Base-by-base conservation (phyloP, 2,797 vertebrate species). In the Sitta carolinensis region DNA sequence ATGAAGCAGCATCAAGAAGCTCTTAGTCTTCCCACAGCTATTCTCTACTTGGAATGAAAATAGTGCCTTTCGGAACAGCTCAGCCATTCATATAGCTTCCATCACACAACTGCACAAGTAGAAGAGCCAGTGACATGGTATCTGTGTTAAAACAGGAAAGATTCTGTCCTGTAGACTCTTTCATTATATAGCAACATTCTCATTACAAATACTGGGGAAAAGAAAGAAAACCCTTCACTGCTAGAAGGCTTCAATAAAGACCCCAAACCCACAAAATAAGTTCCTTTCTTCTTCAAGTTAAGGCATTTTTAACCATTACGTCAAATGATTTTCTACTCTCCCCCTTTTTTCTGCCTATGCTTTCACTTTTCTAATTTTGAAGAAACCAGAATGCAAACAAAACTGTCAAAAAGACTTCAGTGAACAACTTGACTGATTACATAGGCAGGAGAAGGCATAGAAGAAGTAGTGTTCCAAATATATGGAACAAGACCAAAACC, bases 121-220 rank as follows among this genome's bases (percentile, higher is more conserved):
- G 84, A 87, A 63, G 69, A 95, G 68, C 58, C 70, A 93, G 52
- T 95, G 90, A 88, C 92, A 88, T 12, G 52, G 73, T 77, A 87
- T 84, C 89, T 83, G 58, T 84, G 84, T 83, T 93, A 77, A 90
- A 95, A 95, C 66, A 90, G 92, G 69, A 77, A 92, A 84, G 89
- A 91, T 72, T 93, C 92, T 90, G 83, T 96, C 91, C 83, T 79
- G 51, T 55, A 84, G 82, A 74, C 67, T 88, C 92, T 92, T 85
- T 84, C 73, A 92, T 90, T 92, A 81, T 88, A 79, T 14, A 91
- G 87, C 3, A 16, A 96, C 58, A 90, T 54, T 84, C 62, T 81
- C 66, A 73, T 88, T 59, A 88, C 43, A 93, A 94, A 58, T 52
- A 52, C 5, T 27, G 26, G n/a, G 73, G 59, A 85, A 92, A 95